Base-by-base conservation (phyloP, 2,113 vertebrate genomes). In the Corythaixoides concolor region DNA sequence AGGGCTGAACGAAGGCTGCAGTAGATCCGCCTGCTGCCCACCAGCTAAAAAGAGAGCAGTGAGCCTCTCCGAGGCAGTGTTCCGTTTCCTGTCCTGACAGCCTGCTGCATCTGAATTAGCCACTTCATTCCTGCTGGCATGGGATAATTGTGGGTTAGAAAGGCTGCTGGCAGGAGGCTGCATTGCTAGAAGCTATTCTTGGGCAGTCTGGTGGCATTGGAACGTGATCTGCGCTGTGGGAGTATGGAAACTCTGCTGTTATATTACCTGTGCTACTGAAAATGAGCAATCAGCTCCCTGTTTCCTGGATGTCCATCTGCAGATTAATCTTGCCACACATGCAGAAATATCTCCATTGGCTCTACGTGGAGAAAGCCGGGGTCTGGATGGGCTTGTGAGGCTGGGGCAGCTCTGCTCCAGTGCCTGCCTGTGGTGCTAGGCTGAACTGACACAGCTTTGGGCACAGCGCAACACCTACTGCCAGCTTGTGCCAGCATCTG, bases 21-120 rank as follows among this genome's bases (percentile, higher is more conserved):
- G n/a, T 11, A 53, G 45, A 35, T 39, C 50, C 24, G 3, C 7
- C 3, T 2, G 13, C 47, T 0, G 1, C 56, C 35, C 41, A 11
- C 37, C 72, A 5, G 55, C 62, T 62, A 12, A 20, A 0, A 6
- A 16, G 43, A 49, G 24, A 33, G 55, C 26, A 17, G n/a, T 0
- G 21, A 68, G 69, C 41, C 49, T 8, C 43, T 22, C 60, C 1
- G 1, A 78, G 22, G 45, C 53, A 15, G 13, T 27, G 14, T 10
- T 16, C 35, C 28, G 1, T 33, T 32, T 68, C 26, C 53, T 10
- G 18, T 14, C 22, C 20, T 12, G 66, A 49, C 67, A 59, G 68
- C 60, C 60, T 32, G 28, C 67, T 47, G n/a, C 39, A 15, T 26
- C 75, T 9, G 18, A 43, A 63, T 68, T 26, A 58, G 28, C 69